Evolutionary conservation across 2,888 invertebrate genomes (phyloP), one percentile per base, ranked within the genome.

Genomic region (Acanthosepion lycidas): DNA sequence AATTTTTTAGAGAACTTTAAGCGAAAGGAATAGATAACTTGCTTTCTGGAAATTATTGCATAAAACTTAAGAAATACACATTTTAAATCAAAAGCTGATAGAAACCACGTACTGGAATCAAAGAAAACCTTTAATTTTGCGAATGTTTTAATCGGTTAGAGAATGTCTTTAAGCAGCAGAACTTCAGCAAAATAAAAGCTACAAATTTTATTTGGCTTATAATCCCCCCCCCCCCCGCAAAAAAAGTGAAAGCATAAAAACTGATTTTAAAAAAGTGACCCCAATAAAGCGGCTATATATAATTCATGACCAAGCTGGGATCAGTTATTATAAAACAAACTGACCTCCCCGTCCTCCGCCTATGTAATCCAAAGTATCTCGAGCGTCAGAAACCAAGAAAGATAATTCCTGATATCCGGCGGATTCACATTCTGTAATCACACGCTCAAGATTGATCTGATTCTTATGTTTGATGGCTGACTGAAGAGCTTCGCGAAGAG

Each of bases 341-440:
- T 93, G 26, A 93, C 93, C 93, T 93, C 93, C 93, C 49, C 51
- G 26, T n/a, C 93, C 93, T 93, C 93, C 93, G 26, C 93, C 93
- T 26, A 93, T 53, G 18, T 12, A n/a, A 42, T 93, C 93, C 49
- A 93, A 53, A 20, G 53, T 53, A 4, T 93, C 93, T 6, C 93
- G 49, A 18, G 93, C 93, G 15, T 53, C 53, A n/a, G 49, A 53
- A 53, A 93, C n/a, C 6, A 42, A n/a, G n/a, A 53, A 49, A 28
- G 49, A 93, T 53, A 93, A n/a, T 26, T 93, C 93, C n/a, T 51
- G 93, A 93, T 93, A 93, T 28, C 93, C 93, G 23, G 93, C 49
- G 5, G 15, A n/a, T 93, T 93, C 93, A 49, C 93, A 93, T 53
- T 93, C 51, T 5, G 51, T 49, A 12, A 93, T 93, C 12, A 93